These are phyloP conservation scores for Drosophila sechellia DNA, from an alignment of 1,140 invertebrate species.

Conservation along the genomic window DNA sequence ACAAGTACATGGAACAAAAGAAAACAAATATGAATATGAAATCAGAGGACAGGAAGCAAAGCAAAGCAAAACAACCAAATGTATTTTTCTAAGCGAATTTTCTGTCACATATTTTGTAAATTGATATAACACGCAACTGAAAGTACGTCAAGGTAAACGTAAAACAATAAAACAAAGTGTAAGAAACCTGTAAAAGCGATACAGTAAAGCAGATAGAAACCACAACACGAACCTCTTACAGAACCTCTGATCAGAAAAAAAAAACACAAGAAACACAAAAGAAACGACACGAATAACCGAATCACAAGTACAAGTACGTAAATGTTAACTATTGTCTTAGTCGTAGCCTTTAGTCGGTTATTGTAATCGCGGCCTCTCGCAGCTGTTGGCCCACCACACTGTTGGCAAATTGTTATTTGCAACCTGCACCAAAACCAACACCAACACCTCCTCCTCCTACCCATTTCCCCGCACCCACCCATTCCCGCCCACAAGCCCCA, in stretches of 20 bases:
- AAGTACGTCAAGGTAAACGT: slow-evolving; percentile 5
- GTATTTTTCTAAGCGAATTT: slow-evolving; percentile 68
- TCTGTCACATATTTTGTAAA: slow-evolving; percentile 36
- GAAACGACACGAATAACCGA: not conserved
- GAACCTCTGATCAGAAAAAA: slow-evolving; percentile 8
- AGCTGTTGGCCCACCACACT: slow-evolving; percentile 1
- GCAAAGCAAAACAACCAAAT: slow-evolving; percentile 25
- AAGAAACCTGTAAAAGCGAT: slow-evolving; percentile 4
- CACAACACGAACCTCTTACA: slow-evolving; percentile 8
- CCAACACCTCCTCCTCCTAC: not conserved
- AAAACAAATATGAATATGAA: not conserved
- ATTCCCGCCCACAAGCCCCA: not conserved
- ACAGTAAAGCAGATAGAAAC: slow-evolving; percentile 3
- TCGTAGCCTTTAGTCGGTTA: slow-evolving; percentile 36
- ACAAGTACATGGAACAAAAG: not conserved
- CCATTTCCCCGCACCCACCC: not conserved
- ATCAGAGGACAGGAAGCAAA: slow-evolving; percentile 11
- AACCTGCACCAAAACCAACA: slow-evolving; percentile 6
- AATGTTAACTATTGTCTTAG: slow-evolving; percentile 62
- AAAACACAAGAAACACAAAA: not conserved
- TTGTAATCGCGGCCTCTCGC: not conserved
- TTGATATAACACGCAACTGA: slow-evolving; percentile 15
- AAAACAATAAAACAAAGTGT: not conserved
- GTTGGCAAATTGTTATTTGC: slow-evolving; percentile 50
- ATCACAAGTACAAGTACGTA: slow-evolving; percentile 2